Base-by-base conservation (phyloP, 2,888 invertebrate species). In the Linyphia triangularis region DNA sequence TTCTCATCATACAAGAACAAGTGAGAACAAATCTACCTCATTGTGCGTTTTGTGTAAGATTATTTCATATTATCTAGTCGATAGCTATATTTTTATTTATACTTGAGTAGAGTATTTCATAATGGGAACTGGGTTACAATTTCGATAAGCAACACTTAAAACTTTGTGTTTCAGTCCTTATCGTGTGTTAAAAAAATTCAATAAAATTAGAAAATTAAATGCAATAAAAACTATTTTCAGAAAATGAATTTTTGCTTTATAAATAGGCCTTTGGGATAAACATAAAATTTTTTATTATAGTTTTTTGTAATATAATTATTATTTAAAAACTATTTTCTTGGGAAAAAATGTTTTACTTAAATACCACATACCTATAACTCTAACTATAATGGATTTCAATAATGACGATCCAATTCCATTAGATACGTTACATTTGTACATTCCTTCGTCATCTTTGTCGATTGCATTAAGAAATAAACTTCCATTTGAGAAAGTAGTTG, bases 371-470 rank as follows among this genome's bases (percentile, higher is more conserved):
- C 70, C 70, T 70, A 70, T 70, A 10, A 70, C 70, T 40, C 30
- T 37, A 1, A 70, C 7, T 0, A 70, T 3, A n/a, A 70, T 4
- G 16, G 40, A 13, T 70, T 70, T 70, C 0, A 40, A 3, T 40
- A 70, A 22, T 10, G 70, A 24, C 1, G 2, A 16, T 24, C 70
- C 70, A 2, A 70, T 40, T 24, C 70, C 70, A 40, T 70, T 70
- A 0, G 70, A 70, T 2, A 70, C 5, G 3, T 70, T 70, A 40
- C 70, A 70, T 57, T 75, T 79, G 7, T 90, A 90, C 57, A 75
- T 69, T 4, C 90, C 88, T 40, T 88, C 63, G 28, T 85, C 78
- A 10, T 81, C 81, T 70, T 88, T 81, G 13, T 33, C 51, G 13
- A 88, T 77, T n/a, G n/a, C n/a, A n/a, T n/a, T n/a, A n/a, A n/a